Conservation (phyloP, 2,797 vertebrate species). For the Sphenodon punctatus region DNA sequence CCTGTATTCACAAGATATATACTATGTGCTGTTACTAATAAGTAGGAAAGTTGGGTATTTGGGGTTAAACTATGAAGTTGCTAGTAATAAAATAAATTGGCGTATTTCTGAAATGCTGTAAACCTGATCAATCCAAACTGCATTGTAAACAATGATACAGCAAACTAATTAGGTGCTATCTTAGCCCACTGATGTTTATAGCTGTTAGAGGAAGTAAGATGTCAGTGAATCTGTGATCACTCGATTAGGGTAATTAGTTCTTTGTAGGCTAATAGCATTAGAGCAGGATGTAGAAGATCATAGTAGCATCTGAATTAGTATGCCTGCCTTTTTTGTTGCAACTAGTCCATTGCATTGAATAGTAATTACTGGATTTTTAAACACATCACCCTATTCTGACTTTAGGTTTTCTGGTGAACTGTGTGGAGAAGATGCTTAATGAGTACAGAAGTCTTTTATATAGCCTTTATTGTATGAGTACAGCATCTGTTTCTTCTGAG, state of each 20-base stretch:
- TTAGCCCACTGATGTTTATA: constrained; percentile 81
- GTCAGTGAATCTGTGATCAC: constrained; percentile 82
- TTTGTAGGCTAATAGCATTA: constrained; percentile 83
- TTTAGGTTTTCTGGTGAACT: constrained; percentile 53
- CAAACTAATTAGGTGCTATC: constrained; percentile 77
- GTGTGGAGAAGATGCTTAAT: constrained; percentile 43
- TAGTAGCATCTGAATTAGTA: constrained; percentile 59
- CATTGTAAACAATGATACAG: constrained; percentile 79
- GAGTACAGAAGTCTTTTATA: constrained; percentile 40
- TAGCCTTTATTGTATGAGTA: constrained; percentile 37
- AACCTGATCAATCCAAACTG: constrained; percentile 69
- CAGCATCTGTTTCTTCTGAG: constrained; percentile 61
- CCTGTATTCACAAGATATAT: neutral
- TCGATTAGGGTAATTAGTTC: constrained; percentile 85
- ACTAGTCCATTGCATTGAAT: constrained; percentile 71
- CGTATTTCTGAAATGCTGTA: constrained; percentile 60
- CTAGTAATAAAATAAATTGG: constrained; percentile 26
- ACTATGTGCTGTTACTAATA: too few relatives aligned
- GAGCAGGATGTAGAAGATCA: constrained; percentile 81
- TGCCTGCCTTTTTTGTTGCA: constrained; percentile 61
- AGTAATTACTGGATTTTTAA: constrained; percentile 73
- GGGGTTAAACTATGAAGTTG: neutral
- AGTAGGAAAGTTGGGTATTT: neutral
- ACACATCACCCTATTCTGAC: constrained; percentile 56
- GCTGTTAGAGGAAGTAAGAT: constrained; percentile 82